These are phyloP conservation scores for Pipra filicauda DNA, from an alignment of 2,113 vertebrate species.

Conservation along the genomic window DNA sequence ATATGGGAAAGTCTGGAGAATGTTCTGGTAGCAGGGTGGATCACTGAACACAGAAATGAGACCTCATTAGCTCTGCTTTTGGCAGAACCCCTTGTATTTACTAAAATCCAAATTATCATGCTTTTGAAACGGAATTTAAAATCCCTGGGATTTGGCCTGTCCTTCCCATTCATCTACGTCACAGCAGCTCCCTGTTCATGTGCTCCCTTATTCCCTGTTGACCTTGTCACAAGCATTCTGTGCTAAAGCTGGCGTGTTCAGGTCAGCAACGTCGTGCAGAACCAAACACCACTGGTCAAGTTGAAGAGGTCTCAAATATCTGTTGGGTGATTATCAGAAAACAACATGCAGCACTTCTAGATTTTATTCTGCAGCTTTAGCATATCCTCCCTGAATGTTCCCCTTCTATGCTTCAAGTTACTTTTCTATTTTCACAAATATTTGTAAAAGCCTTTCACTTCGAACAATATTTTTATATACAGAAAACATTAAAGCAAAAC, in stretches of 20 bases:
- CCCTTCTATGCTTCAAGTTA: neutral
- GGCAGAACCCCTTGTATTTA: conserved; percentile 17
- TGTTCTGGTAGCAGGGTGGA: conserved; percentile 3
- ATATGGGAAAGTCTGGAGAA: neutral
- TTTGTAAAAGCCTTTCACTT: neutral
- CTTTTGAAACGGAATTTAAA: conserved; percentile 24
- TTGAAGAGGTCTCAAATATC: conserved; percentile 62
- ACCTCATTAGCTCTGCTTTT: neutral
- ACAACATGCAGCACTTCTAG: conserved; percentile 28
- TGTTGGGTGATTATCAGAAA: conserved; percentile 54
- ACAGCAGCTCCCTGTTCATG: neutral
- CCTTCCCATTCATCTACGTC: conserved; percentile 19
- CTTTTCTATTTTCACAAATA: neutral
- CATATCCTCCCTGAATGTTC: conserved; percentile 1
- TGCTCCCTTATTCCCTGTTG: conserved; percentile 32
- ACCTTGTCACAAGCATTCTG: conserved; percentile 52
- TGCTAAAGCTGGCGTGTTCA: conserved; percentile 55
- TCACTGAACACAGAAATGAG: neutral
- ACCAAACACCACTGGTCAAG: conserved; percentile 56
- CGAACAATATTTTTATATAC: neutral
- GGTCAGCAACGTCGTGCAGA: conserved; percentile 45
- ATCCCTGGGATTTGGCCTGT: conserved; percentile 31
- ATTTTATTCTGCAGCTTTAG: conserved; percentile 18
- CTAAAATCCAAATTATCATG: conserved; percentile 29
- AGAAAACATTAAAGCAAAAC: conserved; percentile 57